A percentile compares a stretch with the other conserved stretches of the same genome.
Conservation (phyloP, 37 sponge, comb jelly and placozoan species). For the Diacarnus erythraeanus region DNA sequence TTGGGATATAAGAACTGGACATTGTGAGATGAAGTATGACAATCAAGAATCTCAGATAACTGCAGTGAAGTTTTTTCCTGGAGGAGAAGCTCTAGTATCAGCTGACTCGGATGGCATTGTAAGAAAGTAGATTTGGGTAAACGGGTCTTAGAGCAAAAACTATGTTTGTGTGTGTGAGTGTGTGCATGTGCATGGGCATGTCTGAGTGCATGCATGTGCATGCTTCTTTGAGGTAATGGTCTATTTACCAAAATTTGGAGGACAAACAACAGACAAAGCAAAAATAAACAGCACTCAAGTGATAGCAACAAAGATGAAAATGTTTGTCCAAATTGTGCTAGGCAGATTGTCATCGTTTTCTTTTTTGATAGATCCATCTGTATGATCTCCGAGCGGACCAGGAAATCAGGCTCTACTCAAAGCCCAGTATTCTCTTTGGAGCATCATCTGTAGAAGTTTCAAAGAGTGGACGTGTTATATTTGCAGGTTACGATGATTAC, state of each 20-base stretch:
- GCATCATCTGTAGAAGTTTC: slow-evolving; percentile 77
- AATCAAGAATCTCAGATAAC: slow-evolving; percentile 56
- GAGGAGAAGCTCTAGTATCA: slow-evolving; percentile 74
- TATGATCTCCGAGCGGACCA: slow-evolving; percentile 88
- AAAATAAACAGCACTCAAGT: too few relatives aligned
- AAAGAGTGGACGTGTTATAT: slow-evolving; percentile 77
- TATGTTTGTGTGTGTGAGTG: too few relatives aligned
- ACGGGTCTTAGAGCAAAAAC: too few relatives aligned
- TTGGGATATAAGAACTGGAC: slow-evolving; percentile 78
- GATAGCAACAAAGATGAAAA: too few relatives aligned
- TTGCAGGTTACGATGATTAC: slow-evolving; percentile 85
- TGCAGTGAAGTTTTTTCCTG: slow-evolving; percentile 76
- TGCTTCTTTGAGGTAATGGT: too few relatives aligned
- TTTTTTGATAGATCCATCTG: slow-evolving; percentile 57
- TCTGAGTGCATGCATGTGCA: too few relatives aligned
- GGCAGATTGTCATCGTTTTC: neutral
- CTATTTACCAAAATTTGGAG: too few relatives aligned
- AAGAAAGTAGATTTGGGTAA: slow-evolving; percentile 39
- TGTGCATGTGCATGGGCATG: too few relatives aligned
- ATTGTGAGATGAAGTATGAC: slow-evolving; percentile 72
- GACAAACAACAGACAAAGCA: too few relatives aligned
- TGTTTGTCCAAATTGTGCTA: too few relatives aligned
- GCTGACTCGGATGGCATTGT: slow-evolving; percentile 84
- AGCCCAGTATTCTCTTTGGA: slow-evolving; percentile 72
- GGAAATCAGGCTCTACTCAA: slow-evolving; percentile 67